Base-by-base conservation (phyloP, 2,797 vertebrate species). In the Glyptemys insculpta region DNA sequence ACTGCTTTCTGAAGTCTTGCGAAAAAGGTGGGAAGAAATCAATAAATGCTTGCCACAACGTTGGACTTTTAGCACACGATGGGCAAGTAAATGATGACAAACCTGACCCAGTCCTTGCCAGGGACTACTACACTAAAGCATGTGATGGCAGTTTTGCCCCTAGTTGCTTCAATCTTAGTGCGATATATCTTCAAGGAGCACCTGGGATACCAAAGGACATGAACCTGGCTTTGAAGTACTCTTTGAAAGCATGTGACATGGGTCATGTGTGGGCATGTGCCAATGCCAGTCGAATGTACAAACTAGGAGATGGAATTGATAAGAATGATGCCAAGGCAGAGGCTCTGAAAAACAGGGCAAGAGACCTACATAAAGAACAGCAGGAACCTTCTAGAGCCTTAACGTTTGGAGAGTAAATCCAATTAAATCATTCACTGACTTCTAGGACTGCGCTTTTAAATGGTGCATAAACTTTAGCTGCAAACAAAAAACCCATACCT, bases 281-380 rank as follows among this genome's bases (percentile, higher is more conserved):
- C 92, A 99, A 99, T 2, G 99, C 99, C 86, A 99, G 99, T 85
- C 99, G 99, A 89, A 99, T 99, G 99, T 99, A 99, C 97, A 99
- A 96, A 97, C 98, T 99, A 19, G 99, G 99, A 31, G 99, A 99
- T 27, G 99, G 99, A 1, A 95, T 98, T 0, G 95, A 98, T 83
- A 99, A 98, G 96, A 98, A 99, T 0, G 98, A 99, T 47, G 98
- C 98, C n/a, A 99, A 99, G 93, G 99, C 99, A 1, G 99, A 99
- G 96, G 97, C 98, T 72, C 97, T 99, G 93, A 99, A 99, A 98
- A 99, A 99, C 81, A 98, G 98, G 92, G 99, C 99, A 0, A 98
- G 49, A 95, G 96, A 98, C 83, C 95, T 99, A 79, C 98, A 99
- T 44, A 98, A 98, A 83, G 94, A 98, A 49, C 98, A 99, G 94